Conservation (phyloP, 2,113 vertebrate species). For the Callithrix jacchus region DNA sequence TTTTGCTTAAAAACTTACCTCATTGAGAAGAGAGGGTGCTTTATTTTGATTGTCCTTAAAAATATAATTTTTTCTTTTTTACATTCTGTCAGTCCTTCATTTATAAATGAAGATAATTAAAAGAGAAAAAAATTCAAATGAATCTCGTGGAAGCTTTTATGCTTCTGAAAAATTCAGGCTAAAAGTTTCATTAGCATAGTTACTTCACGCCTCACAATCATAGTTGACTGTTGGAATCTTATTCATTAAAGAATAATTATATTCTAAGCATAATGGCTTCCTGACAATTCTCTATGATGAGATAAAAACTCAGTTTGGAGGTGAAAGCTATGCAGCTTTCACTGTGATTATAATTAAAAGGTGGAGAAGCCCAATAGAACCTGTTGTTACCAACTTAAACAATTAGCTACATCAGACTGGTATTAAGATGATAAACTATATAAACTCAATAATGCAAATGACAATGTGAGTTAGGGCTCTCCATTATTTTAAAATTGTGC, state of each 20-base stretch:
- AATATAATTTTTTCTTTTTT: neutral
- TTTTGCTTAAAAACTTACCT: slow-evolving; percentile 28
- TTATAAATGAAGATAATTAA: slow-evolving; percentile 30
- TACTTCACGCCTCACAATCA: slow-evolving; percentile 37
- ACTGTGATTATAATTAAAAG: slow-evolving; percentile 68
- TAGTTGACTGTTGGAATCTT: slow-evolving; percentile 30
- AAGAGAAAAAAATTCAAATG: neutral
- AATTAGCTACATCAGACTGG: slow-evolving; percentile 37
- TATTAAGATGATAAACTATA: slow-evolving; percentile 33
- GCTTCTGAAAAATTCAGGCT: slow-evolving; percentile 8
- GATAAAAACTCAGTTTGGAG: slow-evolving; percentile 50
- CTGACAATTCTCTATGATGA: slow-evolving; percentile 69
- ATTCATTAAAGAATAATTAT: slow-evolving; percentile 62
- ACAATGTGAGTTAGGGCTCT: slow-evolving; percentile 37
- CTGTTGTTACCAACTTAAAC: slow-evolving; percentile 59
- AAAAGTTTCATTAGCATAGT: slow-evolving; percentile 1
- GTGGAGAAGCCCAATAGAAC: slow-evolving; percentile 59
- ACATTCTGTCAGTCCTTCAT: neutral
- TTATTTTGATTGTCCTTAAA: slow-evolving; percentile 45
- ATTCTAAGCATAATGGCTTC: slow-evolving; percentile 54
- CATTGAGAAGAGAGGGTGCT: neutral
- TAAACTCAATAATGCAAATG: neutral
- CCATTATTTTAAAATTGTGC: neutral
- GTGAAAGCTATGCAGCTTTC: slow-evolving; percentile 54
- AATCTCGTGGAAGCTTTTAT: slow-evolving; percentile 20